Evolutionary conservation across 2,888 invertebrate genomes (phyloP).

Genomic region (Ophraella communa): DNA sequence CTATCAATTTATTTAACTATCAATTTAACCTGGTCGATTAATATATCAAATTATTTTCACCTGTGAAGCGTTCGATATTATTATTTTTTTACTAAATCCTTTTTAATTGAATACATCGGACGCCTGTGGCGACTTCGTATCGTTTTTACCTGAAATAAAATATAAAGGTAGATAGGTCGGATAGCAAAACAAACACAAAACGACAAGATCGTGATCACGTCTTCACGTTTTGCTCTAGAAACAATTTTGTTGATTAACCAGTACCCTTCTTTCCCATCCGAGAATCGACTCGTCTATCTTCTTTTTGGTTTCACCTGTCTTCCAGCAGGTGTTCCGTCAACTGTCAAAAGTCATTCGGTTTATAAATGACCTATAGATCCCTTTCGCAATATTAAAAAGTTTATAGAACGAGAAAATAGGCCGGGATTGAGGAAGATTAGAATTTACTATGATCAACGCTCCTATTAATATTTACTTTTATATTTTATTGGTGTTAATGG

Average conservation of each 20-base stretch:
- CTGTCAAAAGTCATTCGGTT: conserved; percentile 39
- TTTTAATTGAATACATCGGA: background rate
- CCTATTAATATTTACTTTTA: no score
- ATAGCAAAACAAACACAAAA: conserved; percentile 37
- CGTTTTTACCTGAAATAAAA: conserved; percentile 3
- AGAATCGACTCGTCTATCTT: background rate
- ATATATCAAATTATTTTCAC: no score
- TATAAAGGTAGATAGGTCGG: conserved; percentile 16
- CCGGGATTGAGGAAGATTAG: no score
- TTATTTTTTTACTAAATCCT: no score
- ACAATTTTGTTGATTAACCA: conserved; percentile 30
- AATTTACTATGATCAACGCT: no score
- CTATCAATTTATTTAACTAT: no score
- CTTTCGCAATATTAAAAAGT: conserved; percentile 35
- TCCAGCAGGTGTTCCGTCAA: conserved; percentile 38
- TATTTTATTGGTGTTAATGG: no score
- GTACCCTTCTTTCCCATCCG: background rate
- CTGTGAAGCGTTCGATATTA: no score
- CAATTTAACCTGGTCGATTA: no score
- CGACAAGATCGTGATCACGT: conserved; percentile 43
- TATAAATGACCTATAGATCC: conserved; percentile 37
- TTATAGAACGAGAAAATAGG: background rate
- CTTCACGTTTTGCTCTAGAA: conserved; percentile 42
- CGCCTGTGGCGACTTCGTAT: background rate
- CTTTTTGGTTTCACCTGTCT: conserved; percentile 36